Percentiles rank a stretch among this genome's conserved stretches.
Evolutionary conservation across 1,140 invertebrate genomes (phyloP).

Genomic region (Drosophila willistoni): DNA sequence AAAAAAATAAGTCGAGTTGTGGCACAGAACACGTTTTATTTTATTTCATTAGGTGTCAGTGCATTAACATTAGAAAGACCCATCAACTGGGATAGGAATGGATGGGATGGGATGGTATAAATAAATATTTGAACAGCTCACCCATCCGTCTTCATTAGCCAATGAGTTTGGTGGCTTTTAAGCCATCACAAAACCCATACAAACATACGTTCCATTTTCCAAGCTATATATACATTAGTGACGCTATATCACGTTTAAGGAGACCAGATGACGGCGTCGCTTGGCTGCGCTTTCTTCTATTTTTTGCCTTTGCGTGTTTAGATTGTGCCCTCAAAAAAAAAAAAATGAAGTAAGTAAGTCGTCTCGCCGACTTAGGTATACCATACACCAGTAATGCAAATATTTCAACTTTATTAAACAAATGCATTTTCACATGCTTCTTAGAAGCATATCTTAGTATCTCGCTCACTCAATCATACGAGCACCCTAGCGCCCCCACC

Average conservation of each 20-base stretch:
- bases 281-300: neutral
- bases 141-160: slow-evolving; percentile 62
- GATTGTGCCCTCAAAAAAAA: neutral
- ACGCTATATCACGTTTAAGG: slow-evolving; percentile 9
- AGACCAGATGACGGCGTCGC: neutral
- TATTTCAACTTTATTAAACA: too few species aligned
- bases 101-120: slow-evolving; percentile 15
- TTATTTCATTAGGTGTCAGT: slow-evolving; percentile 29
- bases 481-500: too few species aligned
- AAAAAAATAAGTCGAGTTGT: neutral
- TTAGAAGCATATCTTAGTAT: too few species aligned
- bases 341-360: too few species aligned
- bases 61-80: neutral
- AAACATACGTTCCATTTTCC: neutral
- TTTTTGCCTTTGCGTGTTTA: neutral
- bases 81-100: too few species aligned
- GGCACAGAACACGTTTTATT: neutral
- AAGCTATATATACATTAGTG: slow-evolving; percentile 18
- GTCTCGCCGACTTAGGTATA: too few species aligned
- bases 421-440: too few species aligned
- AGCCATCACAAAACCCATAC: neutral
- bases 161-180: slow-evolving; percentile 32
- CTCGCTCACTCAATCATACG: too few species aligned
- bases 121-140: slow-evolving; percentile 56
- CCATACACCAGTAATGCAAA: too few species aligned